These are phyloP conservation scores for Macrobrachium rosenbergii DNA, from an alignment of 1,140 invertebrate genomes.

Conservation along the genomic window DNA sequence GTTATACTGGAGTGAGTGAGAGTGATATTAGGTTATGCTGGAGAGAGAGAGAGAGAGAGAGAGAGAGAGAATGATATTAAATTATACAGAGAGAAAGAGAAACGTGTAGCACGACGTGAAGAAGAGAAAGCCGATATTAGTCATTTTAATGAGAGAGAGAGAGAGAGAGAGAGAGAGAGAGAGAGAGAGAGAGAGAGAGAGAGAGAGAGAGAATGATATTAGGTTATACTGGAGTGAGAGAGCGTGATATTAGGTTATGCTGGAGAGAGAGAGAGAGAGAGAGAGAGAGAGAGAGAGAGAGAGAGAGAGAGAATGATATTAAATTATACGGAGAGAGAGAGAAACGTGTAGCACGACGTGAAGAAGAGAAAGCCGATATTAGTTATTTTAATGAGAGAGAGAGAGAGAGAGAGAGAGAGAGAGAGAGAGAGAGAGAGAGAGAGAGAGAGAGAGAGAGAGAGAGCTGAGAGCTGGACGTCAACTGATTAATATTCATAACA, in stretches of 20 bases:
- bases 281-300: background rate
- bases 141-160: too few relatives aligned
- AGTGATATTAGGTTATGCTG: too few relatives aligned
- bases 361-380: background rate
- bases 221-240: background rate
- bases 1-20: too few relatives aligned
- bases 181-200: background rate
- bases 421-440: background rate
- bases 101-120: too few relatives aligned
- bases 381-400: background rate
- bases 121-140: background rate
- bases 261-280: background rate
- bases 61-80: too few relatives aligned
- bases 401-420: background rate
- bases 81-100: too few relatives aligned
- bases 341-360: too few relatives aligned
- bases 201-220: too few relatives aligned
- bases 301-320: too few relatives aligned
- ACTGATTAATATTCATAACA: too few relatives aligned
- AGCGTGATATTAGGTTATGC: too few relatives aligned
- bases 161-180: background rate
- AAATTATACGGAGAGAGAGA: background rate
- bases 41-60: background rate
- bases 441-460: background rate
- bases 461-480: too few relatives aligned